Conservation (phyloP, 2,797 vertebrate genomes). For the Sternarchorhynchus goeldii region DNA sequence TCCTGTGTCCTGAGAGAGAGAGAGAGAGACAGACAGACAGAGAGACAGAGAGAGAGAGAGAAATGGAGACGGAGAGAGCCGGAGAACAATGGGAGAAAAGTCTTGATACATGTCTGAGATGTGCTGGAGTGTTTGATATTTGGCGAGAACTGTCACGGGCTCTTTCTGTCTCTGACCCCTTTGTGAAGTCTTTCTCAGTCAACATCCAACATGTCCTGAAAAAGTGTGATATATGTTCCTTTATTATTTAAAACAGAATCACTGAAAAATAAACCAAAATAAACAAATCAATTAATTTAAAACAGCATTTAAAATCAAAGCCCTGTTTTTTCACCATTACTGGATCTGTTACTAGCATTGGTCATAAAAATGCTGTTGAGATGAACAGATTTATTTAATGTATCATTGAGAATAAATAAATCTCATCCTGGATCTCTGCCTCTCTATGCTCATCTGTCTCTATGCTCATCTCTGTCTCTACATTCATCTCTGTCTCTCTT, state of each 20-base stretch:
- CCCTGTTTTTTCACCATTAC: not conserved
- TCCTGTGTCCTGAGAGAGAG: constrained; percentile 39
- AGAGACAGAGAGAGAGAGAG: constrained; percentile 8
- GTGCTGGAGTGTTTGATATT: constrained; percentile 51
- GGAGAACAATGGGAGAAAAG: constrained; percentile 52
- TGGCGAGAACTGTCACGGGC: constrained; percentile 42
- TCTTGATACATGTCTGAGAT: constrained; percentile 48
- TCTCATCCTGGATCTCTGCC: constrained; percentile 7
- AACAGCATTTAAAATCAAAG: not conserved
- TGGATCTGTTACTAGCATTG: constrained; percentile 11
- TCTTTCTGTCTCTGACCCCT: constrained; percentile 20
- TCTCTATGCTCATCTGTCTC: no score
- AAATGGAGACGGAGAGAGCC: constrained; percentile 41
- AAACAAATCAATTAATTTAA: no score
- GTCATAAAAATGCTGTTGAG: constrained; percentile 12
- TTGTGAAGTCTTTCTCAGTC: constrained; percentile 20
- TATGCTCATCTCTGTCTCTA: no score
- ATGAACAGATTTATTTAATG: not conserved
- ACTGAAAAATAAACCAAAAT: no score
- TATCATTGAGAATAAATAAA: not conserved
- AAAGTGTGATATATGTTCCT: not conserved
- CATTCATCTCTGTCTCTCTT: no score
- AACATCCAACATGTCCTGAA: not conserved
- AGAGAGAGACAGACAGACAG: constrained; percentile 19
- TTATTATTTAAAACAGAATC: not conserved